Evolutionary conservation across 2,888 invertebrate species (phyloP), one percentile per base, ranked within the genome.

Genomic region (Pristionchus fissidentatus): DNA sequence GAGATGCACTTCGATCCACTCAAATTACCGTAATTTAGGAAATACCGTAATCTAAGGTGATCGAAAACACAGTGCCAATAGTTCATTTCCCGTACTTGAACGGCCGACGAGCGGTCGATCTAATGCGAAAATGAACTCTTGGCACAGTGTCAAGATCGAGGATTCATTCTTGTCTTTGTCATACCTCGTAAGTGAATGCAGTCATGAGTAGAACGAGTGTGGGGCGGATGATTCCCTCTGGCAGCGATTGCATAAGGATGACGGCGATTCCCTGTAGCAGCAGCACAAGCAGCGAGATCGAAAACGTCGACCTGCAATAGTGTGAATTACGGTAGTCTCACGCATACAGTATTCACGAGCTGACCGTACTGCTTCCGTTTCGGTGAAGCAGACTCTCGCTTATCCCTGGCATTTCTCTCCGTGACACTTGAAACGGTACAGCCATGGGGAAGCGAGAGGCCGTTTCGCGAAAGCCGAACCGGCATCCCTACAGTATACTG

Each of bases 1-100:
- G 26, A 86, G 85, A 78, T 90, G 88, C 15, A 90, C 77, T 32
- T 78, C 81, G 55, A 85, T 84, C 89, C 90, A 90, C 87, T 89
- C 83, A 83, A 86, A 84, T n/a, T n/a, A n/a, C n/a, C n/a, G n/a
- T n/a, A n/a, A n/a, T 49, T 15, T 19, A 49, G 10, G 19, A 15
- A 49, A 15, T 19, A 49, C 19, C 49, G 19, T 49, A n/a, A n/a
- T n/a, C n/a, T n/a, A n/a, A n/a, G n/a, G 70, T 29, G 15, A 85
- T 2, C 3, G 84, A 83, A 43, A 85, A 15, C n/a, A 60, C 8
- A 29, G 62, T 26, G 62, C 8, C 62, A 60, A 60, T 60, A 60
- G 26, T 60, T 60, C 29, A 10, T 26, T 60, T 60, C 29, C 19
- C n/a, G n/a, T 26, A n/a, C 29, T 15, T 26, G n/a, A 60, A n/a